Evolutionary conservation across 2,888 invertebrate genomes (phyloP).

Genomic region (Apamea anceps): DNA sequence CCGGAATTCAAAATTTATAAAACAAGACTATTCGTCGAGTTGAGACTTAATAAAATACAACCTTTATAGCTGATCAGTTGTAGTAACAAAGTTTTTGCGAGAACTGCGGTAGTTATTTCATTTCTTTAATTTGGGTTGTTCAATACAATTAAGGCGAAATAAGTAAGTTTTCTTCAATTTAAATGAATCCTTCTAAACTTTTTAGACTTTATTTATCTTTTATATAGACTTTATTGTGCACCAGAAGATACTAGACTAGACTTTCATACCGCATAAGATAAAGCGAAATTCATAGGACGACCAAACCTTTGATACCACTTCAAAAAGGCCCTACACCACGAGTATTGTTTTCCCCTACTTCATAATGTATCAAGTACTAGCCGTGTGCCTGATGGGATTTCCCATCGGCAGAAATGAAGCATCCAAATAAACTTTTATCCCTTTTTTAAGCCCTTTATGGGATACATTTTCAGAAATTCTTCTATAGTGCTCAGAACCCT

Average conservation of each 20-base stretch:
- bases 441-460: not conserved
- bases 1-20: constrained; percentile 47
- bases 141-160: not conserved
- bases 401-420: not conserved
- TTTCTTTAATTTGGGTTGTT: not conserved
- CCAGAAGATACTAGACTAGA: too few species aligned
- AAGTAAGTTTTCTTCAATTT: constrained; percentile 10
- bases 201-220: not conserved
- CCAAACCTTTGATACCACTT: not conserved
- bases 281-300: not conserved
- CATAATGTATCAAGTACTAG: not conserved
- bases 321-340: not conserved
- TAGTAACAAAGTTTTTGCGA: not conserved
- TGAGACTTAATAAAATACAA: constrained; percentile 2
- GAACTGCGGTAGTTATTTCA: not conserved
- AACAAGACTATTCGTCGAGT: not conserved
- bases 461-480: not conserved
- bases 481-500: not conserved
- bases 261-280: not conserved
- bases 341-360: not conserved
- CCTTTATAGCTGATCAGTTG: not conserved
- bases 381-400: not conserved
- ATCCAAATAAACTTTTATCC: not conserved
- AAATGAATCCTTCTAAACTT: not conserved
- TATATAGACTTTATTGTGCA: not conserved